Conservation (phyloP, 2,113 vertebrate genomes). For the Pangasianodon hypophthalmus region DNA sequence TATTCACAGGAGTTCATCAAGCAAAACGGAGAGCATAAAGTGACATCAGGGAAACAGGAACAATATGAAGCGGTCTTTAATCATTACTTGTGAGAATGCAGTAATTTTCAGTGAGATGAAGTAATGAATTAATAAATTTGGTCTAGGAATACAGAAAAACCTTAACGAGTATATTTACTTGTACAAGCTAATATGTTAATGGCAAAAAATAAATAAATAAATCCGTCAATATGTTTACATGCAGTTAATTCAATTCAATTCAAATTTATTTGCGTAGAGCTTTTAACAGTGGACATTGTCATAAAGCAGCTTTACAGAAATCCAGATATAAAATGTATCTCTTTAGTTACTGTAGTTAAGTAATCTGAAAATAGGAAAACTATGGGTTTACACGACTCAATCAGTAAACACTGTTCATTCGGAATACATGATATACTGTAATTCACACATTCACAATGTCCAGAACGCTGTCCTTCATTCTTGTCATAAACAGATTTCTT, state of each 20-base stretch:
- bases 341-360: too few relatives aligned
- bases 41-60: conserved; percentile 71
- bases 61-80: conserved; percentile 71
- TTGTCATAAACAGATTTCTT: background rate
- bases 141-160: background rate
- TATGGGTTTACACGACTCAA: background rate
- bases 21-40: conserved; percentile 64
- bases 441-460: background rate
- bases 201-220: background rate
- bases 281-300: background rate
- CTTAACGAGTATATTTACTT: background rate
- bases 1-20: conserved; percentile 65
- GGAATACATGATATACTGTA: background rate
- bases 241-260: background rate
- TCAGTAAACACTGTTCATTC: background rate
- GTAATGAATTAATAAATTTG: background rate
- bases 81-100: conserved; percentile 60
- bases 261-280: background rate
- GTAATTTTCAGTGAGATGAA: background rate
- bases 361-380: background rate
- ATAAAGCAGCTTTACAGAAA: too few relatives aligned
- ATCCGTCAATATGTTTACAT: background rate
- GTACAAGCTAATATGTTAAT: background rate
- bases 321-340: too few relatives aligned
- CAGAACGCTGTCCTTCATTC: background rate